phyloP scores from a whole-genome alignment of 2,888 invertebrate genomes.

The Coremacera marginata region DNA sequence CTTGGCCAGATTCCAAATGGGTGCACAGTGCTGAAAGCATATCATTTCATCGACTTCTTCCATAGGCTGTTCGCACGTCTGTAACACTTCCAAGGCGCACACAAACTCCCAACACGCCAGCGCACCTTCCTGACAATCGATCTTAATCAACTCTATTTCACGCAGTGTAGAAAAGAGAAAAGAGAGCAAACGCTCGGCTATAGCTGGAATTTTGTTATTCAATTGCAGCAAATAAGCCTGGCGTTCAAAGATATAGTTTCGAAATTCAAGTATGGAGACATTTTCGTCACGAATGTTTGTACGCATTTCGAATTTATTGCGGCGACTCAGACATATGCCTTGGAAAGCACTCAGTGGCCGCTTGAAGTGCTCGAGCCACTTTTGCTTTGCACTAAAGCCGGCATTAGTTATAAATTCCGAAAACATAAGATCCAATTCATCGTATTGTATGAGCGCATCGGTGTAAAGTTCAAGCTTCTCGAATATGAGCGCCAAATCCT shows the following conservation, averaged over 20 bases:
- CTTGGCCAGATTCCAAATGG: conserved; percentile 88
- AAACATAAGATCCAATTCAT: conserved; percentile 96
- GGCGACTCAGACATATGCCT: conserved; percentile 78
- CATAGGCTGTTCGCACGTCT: conserved; percentile 80
- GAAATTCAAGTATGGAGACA: conserved; percentile 87
- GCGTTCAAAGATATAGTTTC: conserved; percentile 93
- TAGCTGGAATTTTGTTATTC: conserved; percentile 71
- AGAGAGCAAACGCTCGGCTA: conserved; percentile 88
- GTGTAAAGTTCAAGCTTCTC: conserved; percentile 94
- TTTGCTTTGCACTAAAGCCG: conserved; percentile 87
- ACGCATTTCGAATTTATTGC: conserved; percentile 72
- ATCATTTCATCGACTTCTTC: conserved; percentile 77
- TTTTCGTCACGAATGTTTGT: conserved; percentile 60
- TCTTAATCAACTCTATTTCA: conserved; percentile 85
- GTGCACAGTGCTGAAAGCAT: conserved; percentile 88
- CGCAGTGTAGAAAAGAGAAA: conserved; percentile 91
- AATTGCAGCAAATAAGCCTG: conserved; percentile 85
- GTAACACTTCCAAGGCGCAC: conserved; percentile 88
- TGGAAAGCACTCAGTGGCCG: conserved; percentile 86
- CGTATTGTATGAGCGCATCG: conserved; percentile 96
- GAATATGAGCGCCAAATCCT: conserved; percentile 93
- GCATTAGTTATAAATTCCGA: conserved; percentile 96
- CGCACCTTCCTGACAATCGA: conserved; percentile 84
- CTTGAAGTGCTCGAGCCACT: conserved; percentile 87
- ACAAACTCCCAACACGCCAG: conserved; percentile 94